Evolutionary conservation across 2,797 vertebrate species (phyloP), one percentile per base, ranked within the genome.

Genomic region (Danio aesculapii): DNA sequence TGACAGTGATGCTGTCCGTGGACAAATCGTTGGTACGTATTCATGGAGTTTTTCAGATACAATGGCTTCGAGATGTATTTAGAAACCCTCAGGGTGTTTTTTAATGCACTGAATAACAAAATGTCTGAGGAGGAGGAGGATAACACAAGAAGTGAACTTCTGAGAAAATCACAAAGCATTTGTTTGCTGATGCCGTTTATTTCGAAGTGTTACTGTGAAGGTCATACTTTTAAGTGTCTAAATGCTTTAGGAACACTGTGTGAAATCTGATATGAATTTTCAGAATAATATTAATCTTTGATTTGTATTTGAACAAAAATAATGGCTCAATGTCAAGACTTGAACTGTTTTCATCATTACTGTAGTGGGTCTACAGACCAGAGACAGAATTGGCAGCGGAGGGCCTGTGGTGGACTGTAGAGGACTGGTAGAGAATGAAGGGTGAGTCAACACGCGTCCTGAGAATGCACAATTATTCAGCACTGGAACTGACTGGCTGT

Each of bases 351-450:
- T 62, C 9, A 69, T 75, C 6, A 19, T 71, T 74, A 47, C 47
- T 79, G 16, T 86, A 99, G 98, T 99, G 91, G 99, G 98, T 89
- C 93, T 99, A 90, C 98, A 99, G 93, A 98, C 98, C 6, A 94
- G 98, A 89, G 98, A 99, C 90, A 94, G 98, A 81, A 97, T 97
- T 81, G 97, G 97, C 87, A 95, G 95, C 5, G 97, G 97, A 62
- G 97, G 98, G 9, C 95, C 97, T 0, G 98, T 99, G 85, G 97
- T 99, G 82, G 98, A 99, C 94, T 99, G 98, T 91, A 93, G 98
- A 90, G 98, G 97, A 62, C 95, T 99, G 81, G 87, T 99, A 86
- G 97, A 98, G 87, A 98, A 97, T 88, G 98, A 99, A 92, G 98
- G 97, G 98, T 99, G 92, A 89, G 97, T 91, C 84, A 13, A 57